A percentile compares a stretch with the other conserved stretches of the same genome.
phyloP scores from a whole-genome alignment of 2,797 vertebrate species.

The Spinus pinus region DNA sequence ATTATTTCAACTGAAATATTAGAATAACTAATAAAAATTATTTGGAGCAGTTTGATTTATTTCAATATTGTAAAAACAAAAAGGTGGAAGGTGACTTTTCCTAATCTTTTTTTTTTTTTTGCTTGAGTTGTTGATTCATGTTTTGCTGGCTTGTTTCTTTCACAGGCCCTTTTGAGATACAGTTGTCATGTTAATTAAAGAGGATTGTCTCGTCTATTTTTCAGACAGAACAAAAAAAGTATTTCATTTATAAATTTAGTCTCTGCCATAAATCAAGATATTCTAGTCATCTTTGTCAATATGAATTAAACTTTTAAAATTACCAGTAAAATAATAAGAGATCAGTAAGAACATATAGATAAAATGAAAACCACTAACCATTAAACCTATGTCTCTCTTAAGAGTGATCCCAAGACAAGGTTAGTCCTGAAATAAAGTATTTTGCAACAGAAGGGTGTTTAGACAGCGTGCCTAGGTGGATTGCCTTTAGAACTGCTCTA shows the following conservation, averaged over 20 bases:
- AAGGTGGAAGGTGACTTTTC: not conserved
- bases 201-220: not conserved
- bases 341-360: not conserved
- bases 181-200: constrained; percentile 16
- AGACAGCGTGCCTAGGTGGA: not conserved
- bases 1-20: not conserved
- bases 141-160: not conserved
- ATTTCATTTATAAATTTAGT: not conserved
- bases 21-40: not conserved
- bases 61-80: not conserved
- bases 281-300: not conserved
- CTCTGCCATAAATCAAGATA: not conserved
- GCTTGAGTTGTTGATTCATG: not conserved
- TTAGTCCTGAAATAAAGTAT: not conserved
- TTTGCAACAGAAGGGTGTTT: not conserved
- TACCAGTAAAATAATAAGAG: not conserved
- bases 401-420: not conserved
- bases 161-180: constrained; percentile 1
- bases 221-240: not conserved
- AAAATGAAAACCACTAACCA: not conserved
- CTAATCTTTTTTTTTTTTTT: not conserved
- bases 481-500: not conserved
- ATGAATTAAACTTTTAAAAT: not conserved
- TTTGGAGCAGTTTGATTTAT: not conserved
- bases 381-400: not conserved